A percentile compares a stretch with the other conserved stretches of the same genome.
phyloP scores from a whole-genome alignment of 2,888 invertebrate genomes.

The Mythimna albipuncta region DNA sequence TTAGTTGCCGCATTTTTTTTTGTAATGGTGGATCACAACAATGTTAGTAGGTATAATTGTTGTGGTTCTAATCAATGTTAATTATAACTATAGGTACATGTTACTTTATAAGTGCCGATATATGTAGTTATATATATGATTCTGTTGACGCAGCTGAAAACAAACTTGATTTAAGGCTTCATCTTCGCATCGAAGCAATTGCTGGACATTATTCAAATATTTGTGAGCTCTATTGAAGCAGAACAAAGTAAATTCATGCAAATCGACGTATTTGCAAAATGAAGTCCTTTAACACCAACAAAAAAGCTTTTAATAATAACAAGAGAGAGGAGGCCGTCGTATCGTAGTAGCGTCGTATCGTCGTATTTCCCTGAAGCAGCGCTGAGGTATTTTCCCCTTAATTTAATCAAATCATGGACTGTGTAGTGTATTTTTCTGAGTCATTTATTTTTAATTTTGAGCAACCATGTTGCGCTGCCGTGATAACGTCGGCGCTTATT shows the following conservation, averaged over 20 bases:
- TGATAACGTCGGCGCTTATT: conserved; percentile 50
- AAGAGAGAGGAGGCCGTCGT: conserved; percentile 66
- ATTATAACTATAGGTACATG: conserved; percentile 2
- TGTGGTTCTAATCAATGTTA: conserved; percentile 23
- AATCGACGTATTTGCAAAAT: conserved; percentile 85
- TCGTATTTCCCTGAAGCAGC: conserved; percentile 62
- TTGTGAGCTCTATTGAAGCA: conserved; percentile 71
- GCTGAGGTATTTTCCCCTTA: conserved; percentile 85
- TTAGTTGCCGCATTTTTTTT: conserved; percentile 17
- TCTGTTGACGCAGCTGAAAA: conserved; percentile 15
- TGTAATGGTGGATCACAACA: conserved; percentile 13
- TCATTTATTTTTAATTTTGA: conserved; percentile 88
- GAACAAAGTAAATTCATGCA: conserved; percentile 82
- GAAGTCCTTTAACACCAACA: conserved; percentile 76
- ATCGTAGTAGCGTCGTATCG: conserved; percentile 61
- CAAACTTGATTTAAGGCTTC: conserved; percentile 27
- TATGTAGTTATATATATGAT: not conserved
- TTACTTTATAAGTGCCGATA: not conserved
- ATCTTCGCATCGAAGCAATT: conserved; percentile 43
- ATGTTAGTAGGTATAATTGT: conserved; percentile 20
- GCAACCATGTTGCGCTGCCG: conserved; percentile 59
- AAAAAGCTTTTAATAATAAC: conserved; percentile 85
- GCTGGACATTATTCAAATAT: conserved; percentile 75
- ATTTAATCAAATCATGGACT: conserved; percentile 87
- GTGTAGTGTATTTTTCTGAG: conserved; percentile 82